Evolutionary conservation across 2,113 vertebrate genomes (phyloP).

Genomic region (Aptenodytes patagonicus): DNA sequence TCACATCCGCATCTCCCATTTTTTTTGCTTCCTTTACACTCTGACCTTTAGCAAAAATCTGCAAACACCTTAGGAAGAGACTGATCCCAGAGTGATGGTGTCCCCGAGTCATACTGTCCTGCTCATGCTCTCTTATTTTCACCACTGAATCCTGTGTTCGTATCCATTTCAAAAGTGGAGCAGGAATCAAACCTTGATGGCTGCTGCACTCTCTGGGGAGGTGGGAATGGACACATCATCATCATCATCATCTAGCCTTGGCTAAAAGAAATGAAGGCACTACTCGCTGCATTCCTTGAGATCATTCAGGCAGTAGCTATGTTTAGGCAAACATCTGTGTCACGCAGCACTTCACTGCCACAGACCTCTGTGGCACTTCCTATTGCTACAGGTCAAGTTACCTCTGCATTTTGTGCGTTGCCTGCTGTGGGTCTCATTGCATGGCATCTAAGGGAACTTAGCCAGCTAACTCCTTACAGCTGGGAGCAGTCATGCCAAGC

Average conservation of each 20-base stretch:
- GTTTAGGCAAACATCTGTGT: neutral
- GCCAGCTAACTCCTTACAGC: neutral
- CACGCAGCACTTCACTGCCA: neutral
- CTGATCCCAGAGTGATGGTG: neutral
- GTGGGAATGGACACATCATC: neutral
- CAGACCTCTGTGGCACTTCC: neutral
- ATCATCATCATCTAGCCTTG: neutral
- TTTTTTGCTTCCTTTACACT: neutral
- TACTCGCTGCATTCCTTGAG: neutral
- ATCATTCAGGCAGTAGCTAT: neutral
- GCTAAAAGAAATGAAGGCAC: neutral
- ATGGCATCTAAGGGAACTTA: neutral
- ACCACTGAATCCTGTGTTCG: fast-evolving
- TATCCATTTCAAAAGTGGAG: neutral
- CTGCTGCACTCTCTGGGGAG: neutral
- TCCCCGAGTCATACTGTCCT: neutral
- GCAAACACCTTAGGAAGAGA: neutral
- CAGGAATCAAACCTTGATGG: neutral
- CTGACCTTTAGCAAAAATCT: neutral
- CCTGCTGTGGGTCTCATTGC: neutral
- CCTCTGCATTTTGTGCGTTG: neutral
- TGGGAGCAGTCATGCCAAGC: neutral
- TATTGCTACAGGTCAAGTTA: neutral
- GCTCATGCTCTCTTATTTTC: neutral
- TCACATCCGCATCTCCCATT: neutral